phyloP scores from a whole-genome alignment of 2,113 vertebrate genomes.

The Ceyx margarethae region DNA sequence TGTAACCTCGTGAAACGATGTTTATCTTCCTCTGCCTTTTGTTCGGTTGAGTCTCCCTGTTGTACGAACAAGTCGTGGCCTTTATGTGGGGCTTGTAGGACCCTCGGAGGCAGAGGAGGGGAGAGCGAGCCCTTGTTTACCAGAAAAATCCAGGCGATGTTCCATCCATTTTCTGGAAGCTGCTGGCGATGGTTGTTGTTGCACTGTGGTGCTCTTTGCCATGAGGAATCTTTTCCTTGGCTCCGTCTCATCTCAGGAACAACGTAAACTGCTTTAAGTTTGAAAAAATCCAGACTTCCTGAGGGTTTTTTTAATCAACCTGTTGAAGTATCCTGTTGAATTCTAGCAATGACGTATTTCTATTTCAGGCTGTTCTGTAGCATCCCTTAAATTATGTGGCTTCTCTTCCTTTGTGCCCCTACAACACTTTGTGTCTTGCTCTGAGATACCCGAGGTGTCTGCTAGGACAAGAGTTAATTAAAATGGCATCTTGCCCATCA shows the following conservation, averaged over 20 bases:
- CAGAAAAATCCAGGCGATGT: fast-evolving
- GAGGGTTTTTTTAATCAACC: not conserved
- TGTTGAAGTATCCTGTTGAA: not conserved
- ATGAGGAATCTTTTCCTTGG: not conserved
- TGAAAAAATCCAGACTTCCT: not conserved
- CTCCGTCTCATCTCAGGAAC: fast-evolving
- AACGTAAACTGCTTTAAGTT: not conserved
- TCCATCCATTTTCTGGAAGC: not conserved
- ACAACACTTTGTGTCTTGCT: fast-evolving
- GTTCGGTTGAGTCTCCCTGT: not conserved
- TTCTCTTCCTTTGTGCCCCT: not conserved
- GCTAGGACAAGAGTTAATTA: not conserved
- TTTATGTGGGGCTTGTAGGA: not conserved
- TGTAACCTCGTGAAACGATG: fast-evolving
- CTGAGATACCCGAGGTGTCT: not conserved
- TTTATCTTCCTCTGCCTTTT: not conserved
- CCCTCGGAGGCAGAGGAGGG: not conserved
- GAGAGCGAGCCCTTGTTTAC: not conserved
- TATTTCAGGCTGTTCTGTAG: not conserved
- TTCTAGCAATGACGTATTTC: not conserved
- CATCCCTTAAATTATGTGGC: not conserved
- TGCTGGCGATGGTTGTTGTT: not conserved
- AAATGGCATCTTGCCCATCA: not conserved
- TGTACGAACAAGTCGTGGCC: not conserved
- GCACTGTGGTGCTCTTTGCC: not conserved